Percentiles rank a stretch among this genome's conserved stretches.
Evolutionary conservation across 2,113 vertebrate species (phyloP).

Genomic region (Centropristis striata): DNA sequence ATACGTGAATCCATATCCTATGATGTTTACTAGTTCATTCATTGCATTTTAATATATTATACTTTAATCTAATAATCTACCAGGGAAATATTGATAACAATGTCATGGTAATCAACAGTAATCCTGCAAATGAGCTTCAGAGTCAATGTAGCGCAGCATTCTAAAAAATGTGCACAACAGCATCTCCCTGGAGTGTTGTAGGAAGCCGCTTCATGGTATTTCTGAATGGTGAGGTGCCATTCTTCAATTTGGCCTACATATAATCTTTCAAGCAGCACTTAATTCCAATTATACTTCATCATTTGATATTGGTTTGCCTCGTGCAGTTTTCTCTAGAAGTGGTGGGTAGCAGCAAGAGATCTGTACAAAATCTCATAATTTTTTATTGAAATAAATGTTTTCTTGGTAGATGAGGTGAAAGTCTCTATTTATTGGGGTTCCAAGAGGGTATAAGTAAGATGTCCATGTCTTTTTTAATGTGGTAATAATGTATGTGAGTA

Average conservation of each 20-base stretch:
- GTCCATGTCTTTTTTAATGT: too few species aligned
- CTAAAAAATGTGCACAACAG: not conserved
- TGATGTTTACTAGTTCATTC: not conserved
- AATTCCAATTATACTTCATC: not conserved
- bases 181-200: not conserved
- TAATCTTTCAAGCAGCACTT: slow-evolving; percentile 1
- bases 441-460: not conserved
- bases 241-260: not conserved
- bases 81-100: slow-evolving; percentile 1
- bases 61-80: not conserved
- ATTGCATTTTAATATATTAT: slow-evolving; percentile 7
- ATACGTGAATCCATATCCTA: not conserved
- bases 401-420: not conserved
- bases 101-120: slow-evolving; percentile 7
- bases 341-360: not conserved
- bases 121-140: slow-evolving; percentile 3
- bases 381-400: not conserved
- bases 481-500: not conserved
- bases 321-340: not conserved
- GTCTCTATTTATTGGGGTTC: not conserved
- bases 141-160: not conserved
- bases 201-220: not conserved
- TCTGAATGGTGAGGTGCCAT: not conserved
- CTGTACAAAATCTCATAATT: not conserved
- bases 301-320: not conserved